A percentile compares a stretch with the other conserved stretches of the same genome.
These are phyloP conservation scores for Dryobotodes eremita DNA, from an alignment of 2,888 invertebrate species.

Conservation along the genomic window DNA sequence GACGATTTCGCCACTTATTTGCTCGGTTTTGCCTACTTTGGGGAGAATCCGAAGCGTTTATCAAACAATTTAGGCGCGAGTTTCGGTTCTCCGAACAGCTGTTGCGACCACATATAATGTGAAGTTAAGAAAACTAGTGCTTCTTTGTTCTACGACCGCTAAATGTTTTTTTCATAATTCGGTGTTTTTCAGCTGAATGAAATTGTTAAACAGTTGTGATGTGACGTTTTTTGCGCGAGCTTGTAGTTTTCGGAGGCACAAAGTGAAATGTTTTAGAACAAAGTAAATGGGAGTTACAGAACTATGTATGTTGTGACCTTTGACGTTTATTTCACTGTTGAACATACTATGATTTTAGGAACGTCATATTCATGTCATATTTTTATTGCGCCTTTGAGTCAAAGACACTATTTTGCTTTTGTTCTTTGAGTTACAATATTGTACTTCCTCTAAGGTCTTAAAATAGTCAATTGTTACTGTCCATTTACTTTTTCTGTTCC, in stretches of 20 bases:
- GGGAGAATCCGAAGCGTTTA: conserved; percentile 41
- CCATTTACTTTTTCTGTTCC: not conserved
- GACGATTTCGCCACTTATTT: conserved; percentile 50
- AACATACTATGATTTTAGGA: not conserved
- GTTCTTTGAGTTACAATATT: not conserved
- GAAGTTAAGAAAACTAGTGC: conserved; percentile 48
- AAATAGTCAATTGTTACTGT: not conserved
- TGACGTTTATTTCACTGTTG: not conserved
- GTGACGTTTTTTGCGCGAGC: not conserved
- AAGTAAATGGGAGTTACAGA: not conserved
- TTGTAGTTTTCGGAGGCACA: not conserved
- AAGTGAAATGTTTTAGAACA: not conserved
- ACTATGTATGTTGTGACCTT: not conserved
- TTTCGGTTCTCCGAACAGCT: conserved; percentile 44
- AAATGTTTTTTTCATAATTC: conserved; percentile 4
- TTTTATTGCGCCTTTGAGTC: not conserved
- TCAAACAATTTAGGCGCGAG: conserved; percentile 50
- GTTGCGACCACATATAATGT: conserved; percentile 34
- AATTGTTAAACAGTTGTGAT: conserved; percentile 14
- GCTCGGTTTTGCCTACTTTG: conserved; percentile 36
- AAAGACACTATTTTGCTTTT: not conserved
- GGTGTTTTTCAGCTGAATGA: not conserved
- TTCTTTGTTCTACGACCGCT: not conserved
- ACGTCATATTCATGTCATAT: not conserved
- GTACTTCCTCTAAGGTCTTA: not conserved